phyloP scores from a whole-genome alignment of 2,113 vertebrate genomes.

The Rhinogobius similis region DNA sequence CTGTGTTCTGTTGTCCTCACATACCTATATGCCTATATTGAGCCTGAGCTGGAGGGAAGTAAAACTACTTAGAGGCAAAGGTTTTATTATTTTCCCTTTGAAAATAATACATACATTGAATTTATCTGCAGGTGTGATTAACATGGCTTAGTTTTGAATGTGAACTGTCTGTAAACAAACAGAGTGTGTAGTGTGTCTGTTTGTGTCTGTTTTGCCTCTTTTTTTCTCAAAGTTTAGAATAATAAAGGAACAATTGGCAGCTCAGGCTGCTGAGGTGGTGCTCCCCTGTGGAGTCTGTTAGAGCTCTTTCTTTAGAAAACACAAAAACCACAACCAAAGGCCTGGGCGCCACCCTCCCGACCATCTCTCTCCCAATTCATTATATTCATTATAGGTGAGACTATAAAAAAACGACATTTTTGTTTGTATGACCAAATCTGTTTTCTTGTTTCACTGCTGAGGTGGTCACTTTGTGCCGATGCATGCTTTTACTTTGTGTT shows the following conservation, averaged over 20 bases:
- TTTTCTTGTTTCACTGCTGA: background rate
- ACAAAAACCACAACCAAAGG: background rate
- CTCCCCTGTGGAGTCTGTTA: constrained; percentile 1
- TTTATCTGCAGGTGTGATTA: too few species aligned
- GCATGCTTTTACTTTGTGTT: constrained; percentile 21
- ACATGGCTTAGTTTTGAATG: background rate
- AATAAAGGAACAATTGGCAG: constrained; percentile 47
- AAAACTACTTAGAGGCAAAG: background rate
- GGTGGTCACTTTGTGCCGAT: constrained; percentile 26
- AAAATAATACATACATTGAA: too few species aligned
- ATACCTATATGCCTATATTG: background rate
- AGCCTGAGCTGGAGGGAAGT: background rate
- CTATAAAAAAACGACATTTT: background rate
- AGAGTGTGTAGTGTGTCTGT: background rate
- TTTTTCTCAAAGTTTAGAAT: constrained; percentile 14
- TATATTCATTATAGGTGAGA: background rate
- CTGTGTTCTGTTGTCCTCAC: background rate
- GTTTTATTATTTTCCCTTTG: too few species aligned
- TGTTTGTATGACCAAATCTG: background rate
- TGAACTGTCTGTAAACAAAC: background rate
- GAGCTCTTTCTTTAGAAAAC: constrained; percentile 1
- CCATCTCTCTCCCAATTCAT: constrained; percentile 4
- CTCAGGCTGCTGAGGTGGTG: constrained; percentile 13
- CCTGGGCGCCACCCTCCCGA: background rate
- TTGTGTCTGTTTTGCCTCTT: constrained; percentile 31